These are phyloP conservation scores for Diglossa cyanea DNA, from an alignment of 2,797 vertebrate genomes.

Conservation along the genomic window DNA sequence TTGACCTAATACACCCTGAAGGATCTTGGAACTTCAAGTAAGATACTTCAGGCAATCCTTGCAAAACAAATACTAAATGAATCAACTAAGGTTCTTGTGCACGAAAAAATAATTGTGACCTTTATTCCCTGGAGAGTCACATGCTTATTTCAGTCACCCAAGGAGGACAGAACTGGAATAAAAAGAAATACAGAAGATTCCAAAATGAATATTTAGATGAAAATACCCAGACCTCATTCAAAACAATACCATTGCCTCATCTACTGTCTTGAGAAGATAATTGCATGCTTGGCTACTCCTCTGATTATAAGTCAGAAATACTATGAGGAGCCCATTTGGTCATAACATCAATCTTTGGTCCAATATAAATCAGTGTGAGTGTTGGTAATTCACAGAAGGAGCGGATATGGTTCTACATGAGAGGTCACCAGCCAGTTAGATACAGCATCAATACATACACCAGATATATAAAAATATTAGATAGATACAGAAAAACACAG, in stretches of 20 bases:
- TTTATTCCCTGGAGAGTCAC: neutral
- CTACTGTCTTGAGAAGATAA: neutral
- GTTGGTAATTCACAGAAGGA: neutral
- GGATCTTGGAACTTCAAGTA: neutral
- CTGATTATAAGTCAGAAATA: neutral
- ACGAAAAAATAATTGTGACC: neutral
- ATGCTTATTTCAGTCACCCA: neutral
- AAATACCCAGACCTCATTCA: neutral
- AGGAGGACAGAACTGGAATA: neutral
- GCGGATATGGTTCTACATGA: neutral
- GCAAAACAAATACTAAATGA: neutral
- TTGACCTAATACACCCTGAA: neutral
- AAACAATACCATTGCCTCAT: slow-evolving; percentile 2
- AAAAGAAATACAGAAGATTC: neutral
- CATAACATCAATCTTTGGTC: neutral
- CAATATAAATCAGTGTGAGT: neutral
- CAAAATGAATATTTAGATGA: neutral
- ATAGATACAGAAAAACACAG: neutral
- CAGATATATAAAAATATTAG: neutral
- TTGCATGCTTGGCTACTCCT: neutral
- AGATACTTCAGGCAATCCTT: neutral
- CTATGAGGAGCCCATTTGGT: neutral
- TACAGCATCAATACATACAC: neutral
- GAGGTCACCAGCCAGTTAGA: neutral
- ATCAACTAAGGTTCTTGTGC: neutral